Evolutionary conservation across 92 coral and sea anemone genomes (phyloP).

Genomic region (Heteractis magnifica): DNA sequence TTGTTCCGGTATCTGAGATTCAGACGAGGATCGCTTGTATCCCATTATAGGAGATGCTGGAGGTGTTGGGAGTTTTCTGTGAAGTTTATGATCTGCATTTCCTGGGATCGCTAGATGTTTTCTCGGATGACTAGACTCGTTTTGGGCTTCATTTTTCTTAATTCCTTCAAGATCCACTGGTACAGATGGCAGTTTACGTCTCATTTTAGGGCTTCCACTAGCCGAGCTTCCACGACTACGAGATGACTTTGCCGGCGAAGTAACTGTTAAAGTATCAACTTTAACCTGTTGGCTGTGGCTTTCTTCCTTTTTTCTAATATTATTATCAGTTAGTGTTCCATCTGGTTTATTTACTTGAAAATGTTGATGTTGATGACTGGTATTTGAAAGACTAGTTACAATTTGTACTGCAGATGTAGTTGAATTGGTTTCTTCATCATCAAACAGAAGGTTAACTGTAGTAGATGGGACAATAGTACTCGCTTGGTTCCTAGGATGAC

Average conservation of each 20-base stretch:
- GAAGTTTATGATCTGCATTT: constrained; percentile 44
- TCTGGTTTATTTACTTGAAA: constrained; percentile 6
- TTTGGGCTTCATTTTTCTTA: background rate
- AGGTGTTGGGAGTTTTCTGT: constrained; percentile 76
- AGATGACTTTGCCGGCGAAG: background rate
- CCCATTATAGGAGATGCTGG: constrained; percentile 69
- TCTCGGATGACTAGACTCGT: background rate
- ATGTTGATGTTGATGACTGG: background rate
- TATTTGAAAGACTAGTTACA: background rate
- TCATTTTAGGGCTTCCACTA: constrained; percentile 51
- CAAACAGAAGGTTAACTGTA: constrained; percentile 64
- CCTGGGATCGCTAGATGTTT: background rate
- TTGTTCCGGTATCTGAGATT: background rate
- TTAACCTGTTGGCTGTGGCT: background rate
- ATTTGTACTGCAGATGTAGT: no score
- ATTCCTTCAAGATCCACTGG: constrained; percentile 41
- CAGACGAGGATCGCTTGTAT: constrained; percentile 11
- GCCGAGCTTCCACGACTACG: constrained; percentile 46
- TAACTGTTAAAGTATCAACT: background rate
- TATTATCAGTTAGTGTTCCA: background rate
- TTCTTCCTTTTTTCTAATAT: background rate
- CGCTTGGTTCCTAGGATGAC: background rate
- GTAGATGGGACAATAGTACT: constrained; percentile 76
- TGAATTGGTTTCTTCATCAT: constrained; percentile 43
- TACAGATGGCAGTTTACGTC: constrained; percentile 70